phyloP scores from a whole-genome alignment of 92 coral and sea anemone genomes.

The Meandrina meandrites region DNA sequence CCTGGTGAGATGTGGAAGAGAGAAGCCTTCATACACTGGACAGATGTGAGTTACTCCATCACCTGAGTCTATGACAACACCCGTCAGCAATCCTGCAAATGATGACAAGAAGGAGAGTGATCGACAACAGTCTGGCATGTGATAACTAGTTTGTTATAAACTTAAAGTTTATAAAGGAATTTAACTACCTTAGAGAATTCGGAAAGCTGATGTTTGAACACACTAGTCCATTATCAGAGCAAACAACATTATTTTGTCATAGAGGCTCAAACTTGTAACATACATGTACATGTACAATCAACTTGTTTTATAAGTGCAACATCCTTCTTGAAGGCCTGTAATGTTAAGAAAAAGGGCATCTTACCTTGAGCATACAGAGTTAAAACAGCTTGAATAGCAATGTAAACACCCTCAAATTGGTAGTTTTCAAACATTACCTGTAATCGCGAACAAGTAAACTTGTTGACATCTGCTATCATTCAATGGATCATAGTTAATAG shows the following conservation, averaged over 20 bases:
- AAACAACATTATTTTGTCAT: background rate
- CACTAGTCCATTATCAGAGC: background rate
- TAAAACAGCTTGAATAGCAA: constrained; percentile 96
- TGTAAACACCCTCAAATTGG: constrained; percentile 95
- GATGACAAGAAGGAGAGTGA: background rate
- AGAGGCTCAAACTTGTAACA: background rate
- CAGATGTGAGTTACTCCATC: constrained; percentile 99
- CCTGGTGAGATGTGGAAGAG: constrained; percentile 95
- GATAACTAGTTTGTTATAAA: background rate
- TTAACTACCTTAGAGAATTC: background rate
- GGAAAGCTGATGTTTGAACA: background rate
- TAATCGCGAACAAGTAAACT: constrained; percentile 7
- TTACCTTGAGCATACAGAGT: constrained; percentile 98
- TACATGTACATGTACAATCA: no score
- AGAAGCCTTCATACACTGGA: constrained; percentile 98
- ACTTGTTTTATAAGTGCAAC: no score
- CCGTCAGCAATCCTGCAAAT: constrained; percentile 83
- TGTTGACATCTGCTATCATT: constrained; percentile 1
- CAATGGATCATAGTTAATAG: no score
- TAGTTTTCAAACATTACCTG: constrained; percentile 99
- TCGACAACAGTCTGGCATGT: no score
- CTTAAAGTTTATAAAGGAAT: background rate
- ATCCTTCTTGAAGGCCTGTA: no score
- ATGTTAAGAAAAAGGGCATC: background rate
- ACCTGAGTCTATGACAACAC: constrained; percentile 98